Conservation (phyloP, 1,140 invertebrate species). For the Heliconius melpomene region DNA sequence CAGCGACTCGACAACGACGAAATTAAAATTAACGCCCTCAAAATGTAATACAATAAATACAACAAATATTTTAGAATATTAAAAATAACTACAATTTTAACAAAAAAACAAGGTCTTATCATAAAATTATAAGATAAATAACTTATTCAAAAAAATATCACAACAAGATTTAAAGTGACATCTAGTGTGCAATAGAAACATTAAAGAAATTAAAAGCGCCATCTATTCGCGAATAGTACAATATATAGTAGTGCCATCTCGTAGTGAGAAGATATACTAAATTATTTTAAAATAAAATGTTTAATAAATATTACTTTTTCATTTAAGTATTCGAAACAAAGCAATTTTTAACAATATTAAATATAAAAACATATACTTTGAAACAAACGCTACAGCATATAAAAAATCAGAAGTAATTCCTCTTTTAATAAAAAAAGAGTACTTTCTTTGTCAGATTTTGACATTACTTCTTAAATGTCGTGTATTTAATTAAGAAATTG, state of each 20-base stretch:
- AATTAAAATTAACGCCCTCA: no score
- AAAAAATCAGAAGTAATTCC: neutral
- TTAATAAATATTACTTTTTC: no score
- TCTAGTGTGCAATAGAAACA: slow-evolving; percentile 19
- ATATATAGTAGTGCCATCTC: slow-evolving; percentile 23
- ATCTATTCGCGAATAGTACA: slow-evolving; percentile 36
- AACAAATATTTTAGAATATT: no score
- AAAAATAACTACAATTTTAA: no score
- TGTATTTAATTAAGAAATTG: neutral
- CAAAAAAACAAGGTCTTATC: no score
- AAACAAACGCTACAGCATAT: neutral
- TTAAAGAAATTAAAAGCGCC: slow-evolving; percentile 17
- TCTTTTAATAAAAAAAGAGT: neutral
- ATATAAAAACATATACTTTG: no score
- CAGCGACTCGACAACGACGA: no score
- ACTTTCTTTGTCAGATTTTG: slow-evolving; percentile 8
- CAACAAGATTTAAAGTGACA: neutral
- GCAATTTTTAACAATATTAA: no score
- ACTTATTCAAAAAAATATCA: neutral
- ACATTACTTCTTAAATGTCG: slow-evolving; percentile 3
- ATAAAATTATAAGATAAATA: no score
- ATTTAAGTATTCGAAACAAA: no score
- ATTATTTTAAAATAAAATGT: no score
- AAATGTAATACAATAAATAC: no score
- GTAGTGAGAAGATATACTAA: slow-evolving; percentile 7